Conservation (phyloP, 2,113 vertebrate genomes). For the Mormyrus lacerda region DNA sequence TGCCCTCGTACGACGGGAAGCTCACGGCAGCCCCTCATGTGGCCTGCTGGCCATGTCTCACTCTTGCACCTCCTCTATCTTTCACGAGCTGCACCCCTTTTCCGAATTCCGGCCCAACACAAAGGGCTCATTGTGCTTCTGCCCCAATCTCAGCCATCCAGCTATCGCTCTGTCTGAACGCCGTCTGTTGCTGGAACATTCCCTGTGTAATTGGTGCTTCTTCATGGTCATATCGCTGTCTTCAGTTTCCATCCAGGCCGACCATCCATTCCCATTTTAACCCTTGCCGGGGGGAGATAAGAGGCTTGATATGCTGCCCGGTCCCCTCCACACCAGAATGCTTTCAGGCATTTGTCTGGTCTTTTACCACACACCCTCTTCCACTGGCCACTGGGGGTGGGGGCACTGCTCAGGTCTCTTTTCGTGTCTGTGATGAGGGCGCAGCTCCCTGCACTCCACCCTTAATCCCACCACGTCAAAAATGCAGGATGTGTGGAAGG, state of each 20-base stretch:
- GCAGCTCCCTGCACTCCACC: no score
- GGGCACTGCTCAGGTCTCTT: background rate
- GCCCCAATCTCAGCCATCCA: conserved; percentile 24
- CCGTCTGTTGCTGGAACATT: background rate
- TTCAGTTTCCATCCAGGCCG: background rate
- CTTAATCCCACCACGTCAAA: background rate
- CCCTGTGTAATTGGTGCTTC: background rate
- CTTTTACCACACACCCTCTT: background rate
- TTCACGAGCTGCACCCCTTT: background rate
- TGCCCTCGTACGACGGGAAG: background rate
- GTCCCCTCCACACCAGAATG: background rate
- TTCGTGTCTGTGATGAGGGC: background rate
- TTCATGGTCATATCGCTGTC: background rate
- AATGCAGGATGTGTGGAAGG: background rate
- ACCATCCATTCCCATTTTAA: conserved; percentile 5
- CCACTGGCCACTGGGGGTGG: background rate
- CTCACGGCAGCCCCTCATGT: background rate
- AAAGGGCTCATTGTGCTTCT: background rate
- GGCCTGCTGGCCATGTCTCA: background rate
- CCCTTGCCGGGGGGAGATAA: background rate
- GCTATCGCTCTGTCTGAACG: background rate
- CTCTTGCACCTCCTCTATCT: background rate
- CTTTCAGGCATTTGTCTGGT: background rate
- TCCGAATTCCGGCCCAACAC: background rate
- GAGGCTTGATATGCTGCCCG: background rate